phyloP scores from a whole-genome alignment of 2,113 vertebrate genomes.

The Tor tambroides region DNA sequence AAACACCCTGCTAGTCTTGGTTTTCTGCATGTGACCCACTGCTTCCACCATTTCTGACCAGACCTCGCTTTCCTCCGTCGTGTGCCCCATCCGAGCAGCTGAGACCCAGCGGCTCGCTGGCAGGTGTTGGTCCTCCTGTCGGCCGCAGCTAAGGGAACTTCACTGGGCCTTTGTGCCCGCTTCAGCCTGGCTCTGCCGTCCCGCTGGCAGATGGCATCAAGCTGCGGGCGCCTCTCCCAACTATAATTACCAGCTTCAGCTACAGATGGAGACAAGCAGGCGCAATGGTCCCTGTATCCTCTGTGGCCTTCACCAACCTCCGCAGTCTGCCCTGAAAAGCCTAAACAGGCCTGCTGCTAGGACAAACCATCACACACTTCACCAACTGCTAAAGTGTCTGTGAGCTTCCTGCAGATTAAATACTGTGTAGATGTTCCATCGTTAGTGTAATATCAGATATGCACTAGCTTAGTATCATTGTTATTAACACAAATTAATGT shows the following conservation, averaged over 20 bases:
- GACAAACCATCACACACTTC: conserved; percentile 38
- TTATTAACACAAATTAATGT: neutral
- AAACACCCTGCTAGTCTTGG: neutral
- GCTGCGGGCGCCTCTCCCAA: conserved; percentile 88
- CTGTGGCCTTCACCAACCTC: conserved; percentile 82
- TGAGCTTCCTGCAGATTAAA: conserved; percentile 27
- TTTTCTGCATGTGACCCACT: neutral
- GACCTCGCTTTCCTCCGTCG: conserved; percentile 22
- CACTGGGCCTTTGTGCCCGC: conserved; percentile 65
- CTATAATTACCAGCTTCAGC: conserved; percentile 91
- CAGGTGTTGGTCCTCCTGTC: conserved; percentile 91
- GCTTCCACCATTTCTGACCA: conserved; percentile 14
- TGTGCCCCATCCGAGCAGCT: conserved; percentile 38
- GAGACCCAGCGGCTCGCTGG: conserved; percentile 82
- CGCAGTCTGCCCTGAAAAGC: conserved; percentile 53
- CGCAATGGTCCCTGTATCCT: conserved; percentile 86
- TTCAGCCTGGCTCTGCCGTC: conserved; percentile 78
- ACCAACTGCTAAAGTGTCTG: conserved; percentile 38
- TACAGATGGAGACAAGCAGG: conserved; percentile 93
- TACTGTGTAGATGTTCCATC: conserved; percentile 10
- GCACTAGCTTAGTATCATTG: neutral
- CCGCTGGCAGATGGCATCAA: conserved; percentile 89
- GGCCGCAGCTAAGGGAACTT: conserved; percentile 84
- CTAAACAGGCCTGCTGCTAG: conserved; percentile 35
- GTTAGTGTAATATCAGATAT: neutral